Conservation (phyloP, 2,888 invertebrate genomes). For the Euclidia mi region DNA sequence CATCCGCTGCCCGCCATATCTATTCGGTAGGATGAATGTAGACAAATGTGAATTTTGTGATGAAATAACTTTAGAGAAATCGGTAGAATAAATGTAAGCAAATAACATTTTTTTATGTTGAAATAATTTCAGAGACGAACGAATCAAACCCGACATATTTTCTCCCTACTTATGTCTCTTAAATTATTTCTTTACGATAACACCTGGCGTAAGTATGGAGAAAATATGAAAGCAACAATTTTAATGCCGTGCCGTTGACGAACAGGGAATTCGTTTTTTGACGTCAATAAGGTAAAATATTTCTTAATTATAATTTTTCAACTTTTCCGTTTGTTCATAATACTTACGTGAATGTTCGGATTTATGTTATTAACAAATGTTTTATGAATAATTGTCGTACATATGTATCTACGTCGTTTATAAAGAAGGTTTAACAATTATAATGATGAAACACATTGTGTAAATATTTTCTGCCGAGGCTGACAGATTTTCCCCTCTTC, state of each 20-base stretch:
- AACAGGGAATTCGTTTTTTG: background rate
- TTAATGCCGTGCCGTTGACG: constrained; percentile 7
- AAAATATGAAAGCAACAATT: constrained; percentile 23
- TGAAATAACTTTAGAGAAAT: no score
- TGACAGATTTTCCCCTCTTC: no score
- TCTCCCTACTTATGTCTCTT: constrained; percentile 15
- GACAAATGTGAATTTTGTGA: no score
- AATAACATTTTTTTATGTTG: no score
- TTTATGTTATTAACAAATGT: background rate
- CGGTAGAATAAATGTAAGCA: no score
- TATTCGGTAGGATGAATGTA: no score
- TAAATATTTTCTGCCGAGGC: no score
- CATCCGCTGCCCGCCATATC: no score
- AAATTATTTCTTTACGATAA: constrained; percentile 14
- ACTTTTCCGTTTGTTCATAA: background rate
- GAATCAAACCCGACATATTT: constrained; percentile 24
- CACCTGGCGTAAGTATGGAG: constrained; percentile 18
- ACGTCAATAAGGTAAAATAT: background rate
- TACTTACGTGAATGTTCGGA: background rate
- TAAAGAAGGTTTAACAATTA: no score
- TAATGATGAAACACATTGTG: no score
- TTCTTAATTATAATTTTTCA: constrained; percentile 1
- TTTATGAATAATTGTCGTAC: background rate
- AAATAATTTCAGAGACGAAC: constrained; percentile 7
- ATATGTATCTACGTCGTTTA: no score